Evolutionary conservation across 2,797 vertebrate genomes (phyloP), one percentile per base, ranked within the genome.

Genomic region (Oryzias dopingdopingensis): DNA sequence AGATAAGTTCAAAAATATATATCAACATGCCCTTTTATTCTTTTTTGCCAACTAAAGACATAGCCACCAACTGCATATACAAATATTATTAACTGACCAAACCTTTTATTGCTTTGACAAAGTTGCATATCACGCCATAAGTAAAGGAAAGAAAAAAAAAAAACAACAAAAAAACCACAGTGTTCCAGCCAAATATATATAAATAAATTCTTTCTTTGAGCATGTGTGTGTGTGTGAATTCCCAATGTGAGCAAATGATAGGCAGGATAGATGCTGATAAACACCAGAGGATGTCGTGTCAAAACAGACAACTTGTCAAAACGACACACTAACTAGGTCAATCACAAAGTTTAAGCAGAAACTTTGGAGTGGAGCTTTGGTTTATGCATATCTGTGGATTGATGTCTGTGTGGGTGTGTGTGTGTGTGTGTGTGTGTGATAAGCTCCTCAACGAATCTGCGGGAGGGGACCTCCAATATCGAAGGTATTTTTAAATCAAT

Each of bases 401-500:
- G 70, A 73, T 80, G 83, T 81, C 74, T 77, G 59, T 18, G 73
- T 32, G 29, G 80, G 80, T 83, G 83, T 77, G 78, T 81, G 80
- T 85, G 79, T 77, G 61, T 18, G 73, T 43, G 74, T 42, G 44
- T 22, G 44, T 14, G 69, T 76, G 72, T 78, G 80, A 83, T 87
- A 87, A 86, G 86, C 85, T 84, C 84, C 84, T 82, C 85, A 89
- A 87, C 84, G 74, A 83, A 84, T 84, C 85, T 84, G 78, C 84
- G 67, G 86, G 86, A 86, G 85, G 89, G 86, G 84, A 86, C 83
- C 85, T 83, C 88, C 86, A 85, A 90, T 89, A 90, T 90, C 87
- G 88, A 86, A 90, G 89, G 90, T 91, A 92, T 92, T 92, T 91
- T 92, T 92, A 91, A 91, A 91, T 93, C 90, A 91, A 92, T 91